Base-by-base conservation (phyloP, 2,797 vertebrate genomes). In the Melanogrammus aeglefinus region DNA sequence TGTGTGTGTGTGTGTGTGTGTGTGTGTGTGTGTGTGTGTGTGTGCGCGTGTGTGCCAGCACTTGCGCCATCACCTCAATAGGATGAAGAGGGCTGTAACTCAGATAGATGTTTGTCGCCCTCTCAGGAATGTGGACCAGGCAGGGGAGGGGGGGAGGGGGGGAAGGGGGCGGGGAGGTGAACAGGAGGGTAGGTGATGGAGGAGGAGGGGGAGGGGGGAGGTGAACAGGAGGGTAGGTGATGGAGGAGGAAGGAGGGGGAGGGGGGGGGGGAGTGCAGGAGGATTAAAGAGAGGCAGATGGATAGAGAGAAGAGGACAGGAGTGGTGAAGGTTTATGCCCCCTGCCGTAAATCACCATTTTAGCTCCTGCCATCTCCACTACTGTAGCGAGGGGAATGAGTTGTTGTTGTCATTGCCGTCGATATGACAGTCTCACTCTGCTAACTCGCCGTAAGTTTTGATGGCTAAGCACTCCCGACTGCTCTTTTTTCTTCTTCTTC, bases 81-180 rank as follows among this genome's bases (percentile, higher is more conserved):
- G 57, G 57, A 63, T 1, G 89, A 88, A 82, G 78, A 82, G 86
- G 90, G 87, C 87, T 81, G 84, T 91, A 90, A 92, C 86, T 91
- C 84, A 89, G 88, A 91, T 86, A 76, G 84, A 92, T 92, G 87
- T 89, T 91, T 86, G 89, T 85, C 88, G 89, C 86, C 81, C 90
- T 88, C 85, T 0, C 80, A 84, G 90, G 90, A 82, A 76, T 80
- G 85, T 83, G 84, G 82, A 88, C 87, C 73, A 81, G 44, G 31
- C 21, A 41, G 78, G 47, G 35, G 78, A 79, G 84, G 24, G 41
- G 4, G 24, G n/a, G 29, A 27, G 8, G 24, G 10, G 0, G 69
- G 14, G n/a, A n/a, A n/a, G n/a, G n/a, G n/a, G n/a, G n/a, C n/a
- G 69, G 9, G 24, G 10, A 2, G 69, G 35, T 7, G 35, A 36